phyloP scores from a whole-genome alignment of 2,888 invertebrate species.

The Lithophane ornitopus region DNA sequence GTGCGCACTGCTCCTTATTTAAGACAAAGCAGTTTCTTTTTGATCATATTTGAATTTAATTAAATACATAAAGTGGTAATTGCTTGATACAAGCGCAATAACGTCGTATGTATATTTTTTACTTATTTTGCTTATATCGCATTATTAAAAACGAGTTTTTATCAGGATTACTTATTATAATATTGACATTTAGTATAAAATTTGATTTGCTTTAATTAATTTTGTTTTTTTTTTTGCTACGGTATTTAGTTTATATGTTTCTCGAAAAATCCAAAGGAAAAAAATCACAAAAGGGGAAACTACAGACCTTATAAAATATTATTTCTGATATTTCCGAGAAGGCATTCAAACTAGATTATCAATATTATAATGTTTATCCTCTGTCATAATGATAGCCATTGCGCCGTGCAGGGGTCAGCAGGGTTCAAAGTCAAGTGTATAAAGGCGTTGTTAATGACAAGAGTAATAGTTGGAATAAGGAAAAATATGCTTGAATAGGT shows the following conservation, averaged over 20 bases:
- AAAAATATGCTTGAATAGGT: slow-evolving; percentile 9
- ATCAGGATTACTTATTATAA: not conserved
- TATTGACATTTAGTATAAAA: not conserved
- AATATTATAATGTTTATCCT: slow-evolving; percentile 14
- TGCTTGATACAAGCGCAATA: not conserved
- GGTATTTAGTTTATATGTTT: not conserved
- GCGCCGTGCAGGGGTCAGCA: slow-evolving; percentile 16
- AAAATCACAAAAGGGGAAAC: not conserved
- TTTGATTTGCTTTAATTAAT: not conserved
- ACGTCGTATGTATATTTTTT: not conserved
- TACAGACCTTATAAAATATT: not conserved
- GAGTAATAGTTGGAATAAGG: slow-evolving; percentile 17
- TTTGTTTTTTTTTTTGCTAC: not conserved
- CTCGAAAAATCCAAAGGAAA: not conserved
- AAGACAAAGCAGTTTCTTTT: not conserved
- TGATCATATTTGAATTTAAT: not conserved
- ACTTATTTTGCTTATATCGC: not conserved
- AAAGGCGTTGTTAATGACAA: slow-evolving; percentile 16
- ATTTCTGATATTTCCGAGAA: slow-evolving; percentile 11
- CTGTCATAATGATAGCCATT: slow-evolving; percentile 17
- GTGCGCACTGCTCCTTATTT: not conserved
- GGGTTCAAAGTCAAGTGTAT: slow-evolving; percentile 49
- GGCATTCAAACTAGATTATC: slow-evolving; percentile 16
- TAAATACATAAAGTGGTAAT: not conserved
- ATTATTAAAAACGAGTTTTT: not conserved